Base-by-base conservation (phyloP, 2,888 invertebrate genomes). In the Meloe dianella region DNA sequence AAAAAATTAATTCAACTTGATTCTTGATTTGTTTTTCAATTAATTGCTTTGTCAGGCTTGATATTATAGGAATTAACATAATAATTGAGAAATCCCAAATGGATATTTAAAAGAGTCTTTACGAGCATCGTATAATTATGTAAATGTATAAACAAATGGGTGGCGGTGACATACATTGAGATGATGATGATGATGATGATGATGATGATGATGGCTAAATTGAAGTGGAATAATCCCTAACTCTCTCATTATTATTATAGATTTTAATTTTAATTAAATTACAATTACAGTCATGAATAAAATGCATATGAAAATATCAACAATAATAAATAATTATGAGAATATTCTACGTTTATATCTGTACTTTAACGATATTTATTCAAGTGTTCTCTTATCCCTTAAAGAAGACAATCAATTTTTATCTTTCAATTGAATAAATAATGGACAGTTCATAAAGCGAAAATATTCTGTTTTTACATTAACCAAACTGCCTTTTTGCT, bases 141-240 rank as follows among this genome's bases (percentile, higher is more conserved):
- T 54, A 54, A 54, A 54, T 54, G 22, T 20, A 41, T 4, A 14
- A 24, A 14, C 14, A 54, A 54, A 54, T 54, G 54, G 54, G 54
- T 54, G 54, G 54, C 54, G 54, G 54, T 54, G 54, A 54, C 54
- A 54, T 54, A 54, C 54, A 54, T 54, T 20, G 54, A 54, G 24
- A 54, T 54, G 54, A 54, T 54, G 54, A 54, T 47, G 47, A 47
- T 47, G 47, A 54, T 54, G 54, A 54, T 47, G 47, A 47, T 47
- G 47, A 47, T 54, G 54, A 54, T 54, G 24, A 54, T 54, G 24
- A 38, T 38, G 38, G 12, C 24, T 54, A 54, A 24, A 54, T 54
- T 54, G 12, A 24, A 54, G 24, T 12, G 12, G 24, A 54, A 22
- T 24, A 54, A 54, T 24, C 54, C 12, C 22, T 22, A 22, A 10